phyloP scores from a whole-genome alignment of 2,113 vertebrate species.

The Lucifuga dentata region DNA sequence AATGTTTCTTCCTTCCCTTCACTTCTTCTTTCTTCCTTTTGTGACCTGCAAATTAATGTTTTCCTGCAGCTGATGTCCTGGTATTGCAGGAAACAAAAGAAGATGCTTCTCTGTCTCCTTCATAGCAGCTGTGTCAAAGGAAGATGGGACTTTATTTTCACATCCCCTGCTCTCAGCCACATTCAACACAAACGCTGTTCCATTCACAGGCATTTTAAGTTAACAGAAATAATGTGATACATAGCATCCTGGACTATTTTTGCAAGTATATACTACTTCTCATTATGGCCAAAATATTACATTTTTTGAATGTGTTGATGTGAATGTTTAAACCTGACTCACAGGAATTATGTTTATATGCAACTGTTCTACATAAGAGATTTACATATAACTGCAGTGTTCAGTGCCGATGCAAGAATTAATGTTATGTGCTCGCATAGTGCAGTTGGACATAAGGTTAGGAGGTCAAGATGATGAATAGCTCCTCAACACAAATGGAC shows the following conservation, averaged over 20 bases:
- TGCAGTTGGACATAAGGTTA: slow-evolving; percentile 11
- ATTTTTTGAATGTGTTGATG: too few relatives aligned
- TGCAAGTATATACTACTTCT: too few relatives aligned
- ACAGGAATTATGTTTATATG: too few relatives aligned
- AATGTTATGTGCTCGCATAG: neutral
- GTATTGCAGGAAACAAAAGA: slow-evolving; percentile 35
- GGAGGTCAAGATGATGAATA: slow-evolving; percentile 20
- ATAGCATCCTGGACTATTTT: too few relatives aligned
- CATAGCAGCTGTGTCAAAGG: neutral
- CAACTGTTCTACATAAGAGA: slow-evolving; percentile 29
- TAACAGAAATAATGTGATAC: neutral
- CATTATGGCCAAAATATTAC: too few relatives aligned
- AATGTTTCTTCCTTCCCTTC: slow-evolving; percentile 8
- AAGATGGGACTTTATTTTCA: slow-evolving; percentile 28
- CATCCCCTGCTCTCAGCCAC: slow-evolving; percentile 1
- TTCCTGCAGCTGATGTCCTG: slow-evolving; percentile 4
- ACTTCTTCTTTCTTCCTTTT: slow-evolving; percentile 22
- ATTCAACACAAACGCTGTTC: neutral
- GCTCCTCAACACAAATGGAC: slow-evolving; percentile 1
- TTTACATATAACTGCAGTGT: slow-evolving; percentile 27
- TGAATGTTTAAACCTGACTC: too few relatives aligned
- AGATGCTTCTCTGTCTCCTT: slow-evolving; percentile 10
- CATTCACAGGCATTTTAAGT: slow-evolving; percentile 27
- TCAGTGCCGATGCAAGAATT: slow-evolving; percentile 25
- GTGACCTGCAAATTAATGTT: slow-evolving; percentile 45